A percentile compares a stretch with the other conserved stretches of the same genome.
These are phyloP conservation scores for Scaeva pyrastri DNA, from an alignment of 2,888 invertebrate genomes.

Conservation along the genomic window DNA sequence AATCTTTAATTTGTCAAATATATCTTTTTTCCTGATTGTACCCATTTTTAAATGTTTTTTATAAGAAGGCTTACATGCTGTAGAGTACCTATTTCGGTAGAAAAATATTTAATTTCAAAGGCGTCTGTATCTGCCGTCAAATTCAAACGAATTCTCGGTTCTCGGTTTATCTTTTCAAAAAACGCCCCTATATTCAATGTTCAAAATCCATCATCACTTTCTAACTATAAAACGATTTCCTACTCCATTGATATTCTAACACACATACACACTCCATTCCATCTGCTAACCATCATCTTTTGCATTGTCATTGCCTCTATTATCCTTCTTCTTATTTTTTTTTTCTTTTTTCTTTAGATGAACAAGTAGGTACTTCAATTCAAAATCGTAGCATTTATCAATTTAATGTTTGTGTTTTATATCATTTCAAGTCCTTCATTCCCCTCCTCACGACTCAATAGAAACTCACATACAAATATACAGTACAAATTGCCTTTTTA, in stretches of 20 bases:
- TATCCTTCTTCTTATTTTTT: background rate
- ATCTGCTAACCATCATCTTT: constrained; percentile 71
- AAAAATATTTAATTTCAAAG: no score
- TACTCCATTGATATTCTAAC: constrained; percentile 44
- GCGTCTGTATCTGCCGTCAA: no score
- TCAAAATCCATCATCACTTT: constrained; percentile 22
- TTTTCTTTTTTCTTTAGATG: background rate
- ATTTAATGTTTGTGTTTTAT: constrained; percentile 62
- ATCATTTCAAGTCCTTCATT: constrained; percentile 44
- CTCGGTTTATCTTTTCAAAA: no score
- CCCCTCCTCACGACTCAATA: background rate
- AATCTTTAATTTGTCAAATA: no score
- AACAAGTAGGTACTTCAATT: background rate
- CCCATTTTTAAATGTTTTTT: no score
- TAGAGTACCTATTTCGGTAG: no score
- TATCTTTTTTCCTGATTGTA: no score
- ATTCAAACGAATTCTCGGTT: no score
- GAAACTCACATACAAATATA: constrained; percentile 31
- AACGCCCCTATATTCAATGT: no score
- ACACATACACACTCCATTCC: constrained; percentile 5
- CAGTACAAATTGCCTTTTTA: constrained; percentile 59
- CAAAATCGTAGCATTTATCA: constrained; percentile 60
- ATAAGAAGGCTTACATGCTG: no score
- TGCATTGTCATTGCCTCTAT: constrained; percentile 63
- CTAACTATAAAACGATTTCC: constrained; percentile 19